These are phyloP conservation scores for Bombus impatiens DNA, from an alignment of 1,140 invertebrate genomes.

Conservation along the genomic window DNA sequence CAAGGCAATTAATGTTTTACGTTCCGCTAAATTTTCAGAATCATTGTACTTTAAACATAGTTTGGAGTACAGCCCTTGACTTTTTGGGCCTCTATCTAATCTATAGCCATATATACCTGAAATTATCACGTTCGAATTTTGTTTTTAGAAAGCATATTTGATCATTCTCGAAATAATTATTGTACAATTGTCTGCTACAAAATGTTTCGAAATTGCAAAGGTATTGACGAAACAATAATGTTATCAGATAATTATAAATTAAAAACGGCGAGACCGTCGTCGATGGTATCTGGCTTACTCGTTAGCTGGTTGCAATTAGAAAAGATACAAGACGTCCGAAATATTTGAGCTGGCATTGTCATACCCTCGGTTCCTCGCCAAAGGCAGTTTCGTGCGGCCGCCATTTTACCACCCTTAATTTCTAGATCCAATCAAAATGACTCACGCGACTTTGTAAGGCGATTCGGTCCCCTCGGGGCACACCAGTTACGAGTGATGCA, in stretches of 20 bases:
- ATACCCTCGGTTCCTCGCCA: constrained; percentile 39
- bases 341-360: constrained; percentile 55
- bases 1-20: too few relatives aligned
- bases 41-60: too few relatives aligned
- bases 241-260: constrained; percentile 32
- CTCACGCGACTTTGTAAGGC: constrained; percentile 72
- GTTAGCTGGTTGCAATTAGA: constrained; percentile 47
- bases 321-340: constrained; percentile 42
- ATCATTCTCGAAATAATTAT: constrained; percentile 1
- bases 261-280: constrained; percentile 28
- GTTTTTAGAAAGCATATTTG: background rate
- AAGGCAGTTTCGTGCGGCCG: constrained; percentile 65
- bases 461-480: constrained; percentile 67
- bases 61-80: too few relatives aligned
- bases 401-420: constrained; percentile 79
- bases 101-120: too few relatives aligned
- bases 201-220: background rate
- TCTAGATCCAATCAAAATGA: constrained; percentile 81
- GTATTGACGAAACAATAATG: background rate
- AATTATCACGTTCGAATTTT: too few relatives aligned
- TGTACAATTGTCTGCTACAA: background rate
- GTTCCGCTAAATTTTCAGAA: too few relatives aligned
- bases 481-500: constrained; percentile 79
- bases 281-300: constrained; percentile 2
- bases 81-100: too few relatives aligned